Base-by-base conservation (phyloP, 1,140 invertebrate species). In the Helicorthomorpha holstii region DNA sequence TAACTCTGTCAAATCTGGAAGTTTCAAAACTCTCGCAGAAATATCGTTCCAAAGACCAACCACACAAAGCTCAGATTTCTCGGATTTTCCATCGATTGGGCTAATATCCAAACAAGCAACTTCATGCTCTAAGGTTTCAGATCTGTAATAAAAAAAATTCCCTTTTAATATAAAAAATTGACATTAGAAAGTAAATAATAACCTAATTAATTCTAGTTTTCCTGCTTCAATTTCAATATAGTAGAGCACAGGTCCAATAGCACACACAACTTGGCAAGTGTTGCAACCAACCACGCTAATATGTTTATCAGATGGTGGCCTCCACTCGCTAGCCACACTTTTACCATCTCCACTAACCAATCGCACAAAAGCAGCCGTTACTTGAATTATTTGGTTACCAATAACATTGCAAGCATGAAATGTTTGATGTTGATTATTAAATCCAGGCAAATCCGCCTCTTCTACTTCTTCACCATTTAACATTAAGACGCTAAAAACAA, bases 11-110 rank as follows among this genome's bases (percentile, higher is more conserved):
- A 96, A 72, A 43, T 75, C 70, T 0, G 91, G 89, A 46, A 97
- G 61, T 2, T 75, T 74, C 12, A 95, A 70, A 38, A 96, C 78
- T 21, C 86, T 70, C 23, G 90, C 86, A 0, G 91, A 94, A 57
- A 97, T 95, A 61, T 98, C 92, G 10, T 89, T 95, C 95, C 95
- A 98, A 21, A 98, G 72, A 0, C 94, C 95, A 34, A 97, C 86
- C 21, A 88, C 89, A 34, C 89, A 82, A 14, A 95, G 71, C 34
- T 81, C 77, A 0, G 84, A 76, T 49, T 76, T 76, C 0, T 62
- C 75, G 1, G 65, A 58, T 22, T 66, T 60, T 56, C 65, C 62
- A 54, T 77, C 75, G 1, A 94, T 68, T 0, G 91, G 85, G 3
- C 85, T 90, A 19, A 98, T 79, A 69, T 98, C 94, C 25, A 98